Conservation (phyloP, 2,113 vertebrate species). For the Picathartes gymnocephalus region DNA sequence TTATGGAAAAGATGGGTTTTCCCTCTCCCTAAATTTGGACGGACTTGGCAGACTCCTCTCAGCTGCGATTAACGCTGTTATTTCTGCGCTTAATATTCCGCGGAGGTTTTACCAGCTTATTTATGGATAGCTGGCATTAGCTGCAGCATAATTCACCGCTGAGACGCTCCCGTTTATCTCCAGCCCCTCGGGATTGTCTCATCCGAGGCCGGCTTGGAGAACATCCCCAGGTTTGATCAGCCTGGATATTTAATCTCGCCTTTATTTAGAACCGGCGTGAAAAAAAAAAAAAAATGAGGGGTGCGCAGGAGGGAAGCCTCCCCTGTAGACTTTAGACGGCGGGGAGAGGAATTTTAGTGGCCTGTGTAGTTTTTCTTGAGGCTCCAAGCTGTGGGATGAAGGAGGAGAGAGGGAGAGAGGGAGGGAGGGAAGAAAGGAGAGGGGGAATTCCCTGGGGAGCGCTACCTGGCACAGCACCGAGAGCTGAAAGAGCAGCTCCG, state of each 20-base stretch:
- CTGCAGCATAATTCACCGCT: not conserved
- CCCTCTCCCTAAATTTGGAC: not conserved
- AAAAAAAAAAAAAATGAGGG: not conserved
- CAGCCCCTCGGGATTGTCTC: not conserved
- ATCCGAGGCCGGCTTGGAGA: not conserved
- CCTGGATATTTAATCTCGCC: not conserved
- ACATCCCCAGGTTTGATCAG: not conserved
- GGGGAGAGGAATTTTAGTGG: not conserved
- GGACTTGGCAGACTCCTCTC: not conserved
- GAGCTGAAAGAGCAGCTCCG: not conserved
- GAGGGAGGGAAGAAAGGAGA: not conserved
- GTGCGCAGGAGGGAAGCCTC: not conserved
- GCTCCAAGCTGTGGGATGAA: not conserved
- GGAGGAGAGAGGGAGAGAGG: not conserved
- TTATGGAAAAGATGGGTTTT: not conserved
- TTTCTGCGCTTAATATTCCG: not conserved
- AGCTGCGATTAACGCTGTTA: not conserved
- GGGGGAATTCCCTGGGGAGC: not conserved
- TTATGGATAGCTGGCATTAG: slow-evolving; percentile 16
- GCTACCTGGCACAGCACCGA: not conserved
- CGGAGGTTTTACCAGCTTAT: not conserved
- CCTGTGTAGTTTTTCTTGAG: not conserved
- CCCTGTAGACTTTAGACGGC: not conserved
- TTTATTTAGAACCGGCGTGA: not conserved
- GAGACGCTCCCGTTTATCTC: not conserved